A percentile compares a stretch with the other conserved stretches of the same genome.
These are phyloP conservation scores for Nannobrachium achirus DNA, from an alignment of 2,113 vertebrate genomes.

Conservation along the genomic window DNA sequence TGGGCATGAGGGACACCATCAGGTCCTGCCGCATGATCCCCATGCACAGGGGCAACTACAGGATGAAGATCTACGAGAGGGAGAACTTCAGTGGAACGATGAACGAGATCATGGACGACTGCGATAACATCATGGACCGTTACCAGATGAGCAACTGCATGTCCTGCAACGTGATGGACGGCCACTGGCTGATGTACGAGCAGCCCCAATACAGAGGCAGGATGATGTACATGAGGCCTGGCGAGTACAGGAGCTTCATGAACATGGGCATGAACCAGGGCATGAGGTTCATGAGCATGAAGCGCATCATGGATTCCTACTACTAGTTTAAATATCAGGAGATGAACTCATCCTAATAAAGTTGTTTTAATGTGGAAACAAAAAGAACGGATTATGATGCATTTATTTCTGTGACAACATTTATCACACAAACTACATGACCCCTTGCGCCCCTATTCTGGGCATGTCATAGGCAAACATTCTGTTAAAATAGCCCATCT, in stretches of 20 bases:
- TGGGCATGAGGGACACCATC: constrained; percentile 43
- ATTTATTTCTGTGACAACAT: not conserved
- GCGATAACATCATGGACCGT: constrained; percentile 56
- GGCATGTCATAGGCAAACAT: no score
- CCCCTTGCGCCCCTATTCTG: no score
- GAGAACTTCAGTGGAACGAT: constrained; percentile 46
- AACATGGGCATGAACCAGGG: no score
- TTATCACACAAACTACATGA: not conserved
- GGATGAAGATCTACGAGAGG: constrained; percentile 44
- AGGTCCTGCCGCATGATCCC: constrained; percentile 65
- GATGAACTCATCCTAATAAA: not conserved
- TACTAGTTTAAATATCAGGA: no score
- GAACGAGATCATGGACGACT: constrained; percentile 62
- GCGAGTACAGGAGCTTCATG: no score
- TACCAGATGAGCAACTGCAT: constrained; percentile 59
- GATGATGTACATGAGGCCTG: no score
- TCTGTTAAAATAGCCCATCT: no score
- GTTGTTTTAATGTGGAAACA: not conserved
- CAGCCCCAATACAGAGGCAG: constrained; percentile 50
- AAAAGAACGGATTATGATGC: not conserved
- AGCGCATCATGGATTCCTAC: no score
- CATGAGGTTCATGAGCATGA: no score
- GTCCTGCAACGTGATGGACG: constrained; percentile 72
- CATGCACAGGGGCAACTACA: constrained; percentile 50
- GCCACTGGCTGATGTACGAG: constrained; percentile 68